phyloP scores from a whole-genome alignment of 2,113 vertebrate species.

The Hemiprocne comata region DNA sequence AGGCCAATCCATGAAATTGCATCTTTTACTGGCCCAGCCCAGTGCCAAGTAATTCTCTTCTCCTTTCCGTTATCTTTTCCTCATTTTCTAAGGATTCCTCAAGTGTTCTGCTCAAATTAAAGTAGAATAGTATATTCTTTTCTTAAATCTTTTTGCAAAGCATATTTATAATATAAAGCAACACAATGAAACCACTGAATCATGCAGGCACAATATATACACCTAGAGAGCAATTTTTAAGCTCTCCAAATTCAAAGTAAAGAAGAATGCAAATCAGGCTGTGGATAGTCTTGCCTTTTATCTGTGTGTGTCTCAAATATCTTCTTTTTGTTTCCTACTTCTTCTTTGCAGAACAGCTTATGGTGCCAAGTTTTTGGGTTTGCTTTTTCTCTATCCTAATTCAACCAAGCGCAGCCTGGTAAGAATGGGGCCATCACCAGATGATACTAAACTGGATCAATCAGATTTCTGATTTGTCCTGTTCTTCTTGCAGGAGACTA shows the following conservation, averaged over 20 bases:
- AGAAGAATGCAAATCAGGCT: background rate
- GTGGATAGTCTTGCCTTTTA: background rate
- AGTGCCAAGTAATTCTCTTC: background rate
- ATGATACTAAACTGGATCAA: background rate
- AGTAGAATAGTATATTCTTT: background rate
- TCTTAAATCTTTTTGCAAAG: slow-evolving; percentile 5
- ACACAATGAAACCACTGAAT: slow-evolving; percentile 7
- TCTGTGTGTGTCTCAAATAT: background rate
- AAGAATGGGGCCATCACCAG: background rate
- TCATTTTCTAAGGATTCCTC: slow-evolving; percentile 42
- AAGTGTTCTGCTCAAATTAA: slow-evolving; percentile 34
- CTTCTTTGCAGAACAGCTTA: background rate
- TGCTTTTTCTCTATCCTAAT: background rate
- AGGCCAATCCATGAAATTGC: slow-evolving; percentile 44
- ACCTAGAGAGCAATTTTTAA: background rate
- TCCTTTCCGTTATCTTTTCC: slow-evolving; percentile 13
- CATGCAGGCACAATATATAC: background rate
- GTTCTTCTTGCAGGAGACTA: background rate
- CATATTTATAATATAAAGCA: background rate
- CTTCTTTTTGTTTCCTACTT: background rate
- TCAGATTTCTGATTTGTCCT: background rate
- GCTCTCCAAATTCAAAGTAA: background rate
- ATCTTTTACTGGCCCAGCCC: slow-evolving; percentile 11
- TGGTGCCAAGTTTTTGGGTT: background rate
- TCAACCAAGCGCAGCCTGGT: background rate